phyloP scores from a whole-genome alignment of 2,797 vertebrate genomes.

The Catharus ustulatus region DNA sequence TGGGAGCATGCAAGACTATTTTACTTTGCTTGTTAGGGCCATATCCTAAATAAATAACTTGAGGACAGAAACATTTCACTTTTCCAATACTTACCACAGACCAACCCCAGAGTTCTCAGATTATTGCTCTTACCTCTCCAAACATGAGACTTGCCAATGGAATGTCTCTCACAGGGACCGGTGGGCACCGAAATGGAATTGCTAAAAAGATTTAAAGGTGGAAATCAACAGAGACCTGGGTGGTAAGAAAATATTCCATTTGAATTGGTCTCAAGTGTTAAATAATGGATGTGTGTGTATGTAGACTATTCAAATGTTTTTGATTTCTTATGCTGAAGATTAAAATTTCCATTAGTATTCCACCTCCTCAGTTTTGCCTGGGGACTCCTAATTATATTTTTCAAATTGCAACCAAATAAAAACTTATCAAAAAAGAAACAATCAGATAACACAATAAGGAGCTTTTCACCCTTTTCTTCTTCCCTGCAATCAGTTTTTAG shows the following conservation, averaged over 20 bases:
- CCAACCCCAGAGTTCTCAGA: not conserved
- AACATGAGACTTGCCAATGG: not conserved
- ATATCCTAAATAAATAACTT: not conserved
- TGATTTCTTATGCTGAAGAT: constrained; percentile 59
- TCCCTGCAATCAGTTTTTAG: not conserved
- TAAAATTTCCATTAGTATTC: constrained; percentile 71
- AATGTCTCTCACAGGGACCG: not conserved
- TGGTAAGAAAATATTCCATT: constrained; percentile 36
- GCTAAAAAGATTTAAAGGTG: not conserved
- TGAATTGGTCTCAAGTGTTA: constrained; percentile 54
- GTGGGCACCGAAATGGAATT: not conserved
- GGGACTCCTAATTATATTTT: constrained; percentile 66
- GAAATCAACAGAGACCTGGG: not conserved
- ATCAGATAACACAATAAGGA: constrained; percentile 11
- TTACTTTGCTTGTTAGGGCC: not conserved
- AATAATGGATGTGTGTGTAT: constrained; percentile 52
- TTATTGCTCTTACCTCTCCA: not conserved
- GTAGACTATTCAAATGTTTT: constrained; percentile 54
- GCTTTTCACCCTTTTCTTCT: not conserved
- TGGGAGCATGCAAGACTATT: not conserved
- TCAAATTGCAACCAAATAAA: constrained; percentile 55
- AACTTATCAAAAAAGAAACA: constrained; percentile 23
- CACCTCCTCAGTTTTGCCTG: constrained; percentile 67
- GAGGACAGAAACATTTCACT: not conserved
- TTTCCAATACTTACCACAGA: not conserved